These are phyloP conservation scores for Drosophila lutescens DNA, from an alignment of 2,888 invertebrate species.

Conservation along the genomic window DNA sequence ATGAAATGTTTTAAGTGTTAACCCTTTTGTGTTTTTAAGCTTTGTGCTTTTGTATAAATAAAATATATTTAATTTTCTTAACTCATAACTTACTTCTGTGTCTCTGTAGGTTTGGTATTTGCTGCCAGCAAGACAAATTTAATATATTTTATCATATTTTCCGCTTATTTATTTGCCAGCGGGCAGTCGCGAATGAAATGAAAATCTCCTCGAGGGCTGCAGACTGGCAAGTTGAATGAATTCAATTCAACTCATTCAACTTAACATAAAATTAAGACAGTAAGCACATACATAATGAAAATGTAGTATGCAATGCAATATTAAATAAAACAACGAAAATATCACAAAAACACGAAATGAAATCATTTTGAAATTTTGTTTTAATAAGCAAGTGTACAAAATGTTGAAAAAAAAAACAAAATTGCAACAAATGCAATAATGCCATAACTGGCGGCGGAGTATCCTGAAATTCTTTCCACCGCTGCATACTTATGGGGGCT, in stretches of 20 bases:
- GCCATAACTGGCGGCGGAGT: background rate
- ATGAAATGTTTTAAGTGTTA: no score
- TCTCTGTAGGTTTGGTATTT: background rate
- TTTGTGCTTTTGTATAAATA: background rate
- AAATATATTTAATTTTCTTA: background rate
- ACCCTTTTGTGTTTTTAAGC: no score
- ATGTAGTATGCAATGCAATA: background rate
- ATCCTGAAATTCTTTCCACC: background rate
- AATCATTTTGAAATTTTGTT: no score
- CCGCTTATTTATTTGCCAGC: conserved; percentile 40
- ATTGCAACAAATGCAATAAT: no score
- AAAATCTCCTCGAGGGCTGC: conserved; percentile 48
- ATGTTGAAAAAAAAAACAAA: no score
- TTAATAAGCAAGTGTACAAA: no score
- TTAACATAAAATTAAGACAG: background rate
- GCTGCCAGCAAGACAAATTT: background rate
- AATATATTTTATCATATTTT: conserved; percentile 9
- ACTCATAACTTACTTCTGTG: background rate
- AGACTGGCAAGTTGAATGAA: conserved; percentile 21
- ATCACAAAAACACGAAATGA: no score
- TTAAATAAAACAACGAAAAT: background rate
- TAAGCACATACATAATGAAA: background rate
- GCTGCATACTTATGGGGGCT: conserved; percentile 34
- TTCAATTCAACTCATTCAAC: background rate
- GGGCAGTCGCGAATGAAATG: conserved; percentile 54